Evolutionary conservation across 2,113 vertebrate species (phyloP).

Genomic region (Elephantulus edwardii): DNA sequence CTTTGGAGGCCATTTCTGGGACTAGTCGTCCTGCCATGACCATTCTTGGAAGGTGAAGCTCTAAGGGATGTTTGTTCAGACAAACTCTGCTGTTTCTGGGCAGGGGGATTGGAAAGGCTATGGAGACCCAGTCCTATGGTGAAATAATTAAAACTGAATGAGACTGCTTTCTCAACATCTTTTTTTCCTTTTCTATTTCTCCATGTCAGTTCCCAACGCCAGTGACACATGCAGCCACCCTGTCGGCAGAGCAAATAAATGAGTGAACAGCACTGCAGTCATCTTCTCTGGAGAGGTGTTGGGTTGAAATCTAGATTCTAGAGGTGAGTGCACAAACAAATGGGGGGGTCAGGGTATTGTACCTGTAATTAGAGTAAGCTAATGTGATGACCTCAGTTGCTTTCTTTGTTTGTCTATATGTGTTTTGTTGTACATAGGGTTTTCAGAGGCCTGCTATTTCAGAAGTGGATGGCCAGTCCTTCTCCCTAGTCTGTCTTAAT

Average conservation of each 20-base stretch:
- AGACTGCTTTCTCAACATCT: not conserved
- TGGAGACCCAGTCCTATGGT: not conserved
- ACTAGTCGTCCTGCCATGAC: not conserved
- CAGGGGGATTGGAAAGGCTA: not conserved
- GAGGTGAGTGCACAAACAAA: not conserved
- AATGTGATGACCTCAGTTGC: no score
- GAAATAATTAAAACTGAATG: slow-evolving; percentile 16
- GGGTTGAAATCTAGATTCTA: not conserved
- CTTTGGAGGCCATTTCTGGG: slow-evolving; percentile 57
- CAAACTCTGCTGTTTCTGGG: slow-evolving; percentile 41
- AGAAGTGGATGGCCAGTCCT: no score
- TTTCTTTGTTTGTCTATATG: no score
- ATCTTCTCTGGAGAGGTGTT: not conserved
- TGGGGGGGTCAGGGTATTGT: not conserved
- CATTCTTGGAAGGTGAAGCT: slow-evolving; percentile 47
- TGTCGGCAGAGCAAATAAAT: slow-evolving; percentile 29
- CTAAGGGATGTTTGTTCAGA: slow-evolving; percentile 36
- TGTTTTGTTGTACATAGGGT: no score
- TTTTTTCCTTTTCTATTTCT: not conserved
- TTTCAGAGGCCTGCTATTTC: no score
- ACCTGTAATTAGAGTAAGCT: no score
- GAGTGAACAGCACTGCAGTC: not conserved
- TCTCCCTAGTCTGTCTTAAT: no score
- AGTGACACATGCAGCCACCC: not conserved
- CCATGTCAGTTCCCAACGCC: not conserved